A percentile compares a stretch with the other conserved stretches of the same genome.
Evolutionary conservation across 2,797 vertebrate species (phyloP).

Genomic region (Podarcis siculus): DNA sequence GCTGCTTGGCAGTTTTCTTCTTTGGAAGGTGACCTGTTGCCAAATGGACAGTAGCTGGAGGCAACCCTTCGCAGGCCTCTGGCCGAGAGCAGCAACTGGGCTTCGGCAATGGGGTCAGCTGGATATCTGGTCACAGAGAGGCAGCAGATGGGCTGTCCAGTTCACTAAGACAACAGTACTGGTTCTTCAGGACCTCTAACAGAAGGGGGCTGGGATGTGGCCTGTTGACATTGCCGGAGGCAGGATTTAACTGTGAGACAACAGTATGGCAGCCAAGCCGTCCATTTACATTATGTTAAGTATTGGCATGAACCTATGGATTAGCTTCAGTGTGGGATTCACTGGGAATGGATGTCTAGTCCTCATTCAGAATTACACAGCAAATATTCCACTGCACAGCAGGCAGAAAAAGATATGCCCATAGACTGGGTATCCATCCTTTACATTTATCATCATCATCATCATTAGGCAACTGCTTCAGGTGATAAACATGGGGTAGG

Average conservation of each 20-base stretch:
- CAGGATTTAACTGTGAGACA: not conserved
- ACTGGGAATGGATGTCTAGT: not conserved
- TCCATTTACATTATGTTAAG: not conserved
- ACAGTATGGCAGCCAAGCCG: not conserved
- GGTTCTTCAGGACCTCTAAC: not conserved
- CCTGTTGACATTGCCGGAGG: not conserved
- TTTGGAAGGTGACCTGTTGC: not conserved
- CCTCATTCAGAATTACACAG: not conserved
- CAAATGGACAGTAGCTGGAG: not conserved
- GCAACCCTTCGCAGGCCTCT: not conserved
- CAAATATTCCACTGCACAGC: not conserved
- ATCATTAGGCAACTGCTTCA: too few relatives aligned
- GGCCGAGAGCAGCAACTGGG: not conserved
- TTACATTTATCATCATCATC: too few relatives aligned
- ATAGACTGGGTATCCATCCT: too few relatives aligned
- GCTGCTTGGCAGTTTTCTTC: not conserved
- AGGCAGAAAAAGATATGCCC: not conserved
- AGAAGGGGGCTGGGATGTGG: not conserved
- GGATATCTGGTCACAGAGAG: not conserved
- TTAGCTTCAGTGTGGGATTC: not conserved
- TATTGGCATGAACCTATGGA: not conserved
- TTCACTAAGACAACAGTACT: not conserved
- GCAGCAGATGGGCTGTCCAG: not conserved
- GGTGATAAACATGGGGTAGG: too few relatives aligned
- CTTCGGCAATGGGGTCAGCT: not conserved